Evolutionary conservation across 2,113 vertebrate genomes (phyloP).

Genomic region (Alaudala cheleensis): DNA sequence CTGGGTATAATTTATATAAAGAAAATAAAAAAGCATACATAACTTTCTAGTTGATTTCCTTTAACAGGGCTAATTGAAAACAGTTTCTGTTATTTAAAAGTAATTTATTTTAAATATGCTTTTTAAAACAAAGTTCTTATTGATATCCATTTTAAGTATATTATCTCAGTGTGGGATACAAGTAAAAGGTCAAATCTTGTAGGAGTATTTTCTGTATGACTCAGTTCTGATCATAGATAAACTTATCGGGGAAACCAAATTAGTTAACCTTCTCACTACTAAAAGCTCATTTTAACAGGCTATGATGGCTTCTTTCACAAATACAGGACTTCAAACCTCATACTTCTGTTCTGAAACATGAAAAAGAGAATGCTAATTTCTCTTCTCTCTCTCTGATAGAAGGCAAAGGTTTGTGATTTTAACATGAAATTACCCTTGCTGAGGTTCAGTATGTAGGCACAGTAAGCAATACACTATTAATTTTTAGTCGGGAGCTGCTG

Average conservation of each 20-base stretch:
- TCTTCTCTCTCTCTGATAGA: not conserved
- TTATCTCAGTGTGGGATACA: conserved; percentile 78
- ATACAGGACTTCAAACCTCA: conserved; percentile 31
- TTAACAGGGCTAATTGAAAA: conserved; percentile 74
- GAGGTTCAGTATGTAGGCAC: not conserved
- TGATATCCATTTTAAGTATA: conserved; percentile 74
- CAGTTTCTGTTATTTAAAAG: conserved; percentile 77
- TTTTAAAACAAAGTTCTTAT: conserved; percentile 77
- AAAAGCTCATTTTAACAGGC: conserved; percentile 43
- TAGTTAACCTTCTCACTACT: conserved; percentile 72
- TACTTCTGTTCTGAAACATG: conserved; percentile 24
- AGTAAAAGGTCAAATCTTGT: conserved; percentile 81
- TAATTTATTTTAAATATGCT: conserved; percentile 75
- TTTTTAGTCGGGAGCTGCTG: not conserved
- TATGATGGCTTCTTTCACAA: not conserved
- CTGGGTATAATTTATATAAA: conserved; percentile 72
- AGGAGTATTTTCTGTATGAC: conserved; percentile 80
- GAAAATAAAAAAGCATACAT: conserved; percentile 70
- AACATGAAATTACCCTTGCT: not conserved
- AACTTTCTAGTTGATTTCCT: conserved; percentile 69
- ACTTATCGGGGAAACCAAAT: conserved; percentile 76
- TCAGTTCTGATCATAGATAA: conserved; percentile 79
- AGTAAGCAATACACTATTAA: not conserved
- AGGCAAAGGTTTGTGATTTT: not conserved
- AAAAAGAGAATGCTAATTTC: conserved; percentile 17